Base-by-base conservation (phyloP, 2,888 invertebrate genomes). In the Oeneis ivallda region DNA sequence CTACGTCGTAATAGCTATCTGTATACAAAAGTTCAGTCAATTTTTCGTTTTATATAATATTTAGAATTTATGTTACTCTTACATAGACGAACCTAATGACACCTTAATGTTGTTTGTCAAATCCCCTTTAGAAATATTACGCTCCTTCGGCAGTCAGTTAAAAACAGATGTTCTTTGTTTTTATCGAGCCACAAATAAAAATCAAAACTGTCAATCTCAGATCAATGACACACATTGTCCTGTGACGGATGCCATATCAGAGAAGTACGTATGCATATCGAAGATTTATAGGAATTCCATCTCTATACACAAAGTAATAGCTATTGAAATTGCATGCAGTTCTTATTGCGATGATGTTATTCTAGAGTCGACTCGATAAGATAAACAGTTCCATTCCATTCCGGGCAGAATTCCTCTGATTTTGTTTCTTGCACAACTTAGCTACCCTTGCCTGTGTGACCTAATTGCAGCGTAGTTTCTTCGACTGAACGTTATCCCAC, bases 181-280 rank as follows among this genome's bases (percentile, higher is more conserved):
- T 19, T 26, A 56, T 41, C 19, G 19, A 41, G 56, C 19, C 13
- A 41, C 41, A 17, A 76, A 74, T 75, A 75, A 75, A 74, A 69
- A 70, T 53, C 68, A 66, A 68, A 66, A 50, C 50, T 62, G 64
- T 71, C 73, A 73, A 69, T 70, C 64, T 68, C 64, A 72, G 72
- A 75, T 74, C 75, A 76, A 73, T 76, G 76, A 73, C 75, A 72
- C 65, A 66, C 70, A 70, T 69, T 70, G 72, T 71, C 19, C 66
- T 68, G 66, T 74, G 69, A 69, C 78, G 77, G 76, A 78, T 73
- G 75, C 70, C 62, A 62, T 53, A 41, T 60, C 59, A 60, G 41
- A 64, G 60, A 53, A 59, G 15, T 15, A 49, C 26, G 63, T 60
- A 41, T 56, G 2, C 11, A 8, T 37, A 9, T 41, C 7, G 19